These are phyloP conservation scores for Macroramphosus scolopax DNA, from an alignment of 2,797 vertebrate species.

Conservation along the genomic window DNA sequence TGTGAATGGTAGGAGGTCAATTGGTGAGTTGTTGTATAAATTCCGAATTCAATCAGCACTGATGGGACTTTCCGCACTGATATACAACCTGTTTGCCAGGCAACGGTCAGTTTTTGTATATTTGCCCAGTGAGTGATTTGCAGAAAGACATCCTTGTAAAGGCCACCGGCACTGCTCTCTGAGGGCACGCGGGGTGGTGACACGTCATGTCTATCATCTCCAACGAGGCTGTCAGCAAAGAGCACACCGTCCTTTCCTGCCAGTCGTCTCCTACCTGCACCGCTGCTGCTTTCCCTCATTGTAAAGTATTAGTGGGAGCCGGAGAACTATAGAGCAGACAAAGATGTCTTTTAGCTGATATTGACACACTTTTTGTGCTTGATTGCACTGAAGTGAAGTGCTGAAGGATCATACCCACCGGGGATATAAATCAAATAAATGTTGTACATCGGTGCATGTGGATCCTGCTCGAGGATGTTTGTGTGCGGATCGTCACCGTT, in stretches of 20 bases:
- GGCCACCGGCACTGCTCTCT: slow-evolving; percentile 68
- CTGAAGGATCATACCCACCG: slow-evolving; percentile 60
- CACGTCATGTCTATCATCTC: slow-evolving; percentile 73
- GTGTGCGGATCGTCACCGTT: slow-evolving; percentile 45
- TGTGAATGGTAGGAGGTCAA: too few relatives aligned
- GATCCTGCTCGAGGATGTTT: slow-evolving; percentile 58
- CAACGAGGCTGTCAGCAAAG: slow-evolving; percentile 57
- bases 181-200: slow-evolving; percentile 63
- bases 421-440: slow-evolving; percentile 67
- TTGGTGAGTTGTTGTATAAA: slow-evolving; percentile 8
- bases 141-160: slow-evolving; percentile 73
- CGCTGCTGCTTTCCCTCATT: slow-evolving; percentile 11
- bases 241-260: too few relatives aligned
- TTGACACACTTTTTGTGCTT: slow-evolving; percentile 39
- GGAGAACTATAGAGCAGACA: slow-evolving; percentile 26
- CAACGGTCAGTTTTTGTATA: slow-evolving; percentile 64
- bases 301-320: slow-evolving; percentile 46
- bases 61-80: slow-evolving; percentile 42
- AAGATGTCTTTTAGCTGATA: slow-evolving; percentile 49
- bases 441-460: slow-evolving; percentile 27
- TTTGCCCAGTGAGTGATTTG: slow-evolving; percentile 67
- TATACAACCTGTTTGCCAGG: slow-evolving; percentile 53
- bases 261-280: slow-evolving; percentile 6
- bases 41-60: slow-evolving; percentile 25
- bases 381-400: slow-evolving; percentile 58